phyloP scores from a whole-genome alignment of 2,888 invertebrate genomes.

The Macropis europaea region DNA sequence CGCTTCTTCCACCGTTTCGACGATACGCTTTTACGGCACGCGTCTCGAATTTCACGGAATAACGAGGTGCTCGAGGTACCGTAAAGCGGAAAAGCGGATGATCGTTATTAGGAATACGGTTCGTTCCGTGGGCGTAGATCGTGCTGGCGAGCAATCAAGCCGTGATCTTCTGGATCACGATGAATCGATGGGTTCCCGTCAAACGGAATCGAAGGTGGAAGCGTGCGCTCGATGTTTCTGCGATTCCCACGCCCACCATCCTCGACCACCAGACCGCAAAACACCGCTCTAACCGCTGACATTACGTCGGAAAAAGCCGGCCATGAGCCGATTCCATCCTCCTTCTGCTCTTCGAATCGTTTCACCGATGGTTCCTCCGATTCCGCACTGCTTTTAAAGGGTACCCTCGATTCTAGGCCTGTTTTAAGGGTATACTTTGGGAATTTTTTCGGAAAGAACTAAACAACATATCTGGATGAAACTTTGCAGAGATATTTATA shows the following conservation, averaged over 20 bases:
- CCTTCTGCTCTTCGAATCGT: conserved; percentile 39
- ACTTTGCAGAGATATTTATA: too few species aligned
- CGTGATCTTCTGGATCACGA: conserved; percentile 42
- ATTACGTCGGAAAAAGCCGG: conserved; percentile 64
- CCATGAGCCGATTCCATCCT: conserved; percentile 55
- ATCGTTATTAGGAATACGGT: conserved; percentile 11
- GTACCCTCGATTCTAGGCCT: neutral
- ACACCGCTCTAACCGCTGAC: conserved; percentile 58
- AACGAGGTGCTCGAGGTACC: conserved; percentile 20
- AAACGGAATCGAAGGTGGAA: conserved; percentile 41
- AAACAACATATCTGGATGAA: too few species aligned
- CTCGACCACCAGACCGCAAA: conserved; percentile 54
- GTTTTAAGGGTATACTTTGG: too few species aligned
- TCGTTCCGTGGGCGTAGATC: conserved; percentile 55
- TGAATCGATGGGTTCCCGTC: conserved; percentile 17
- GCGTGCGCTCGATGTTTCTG: conserved; percentile 61
- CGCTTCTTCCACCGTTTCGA: conserved; percentile 6
- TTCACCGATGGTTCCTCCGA: conserved; percentile 9
- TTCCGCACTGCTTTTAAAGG: conserved; percentile 22
- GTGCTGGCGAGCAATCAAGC: conserved; percentile 38
- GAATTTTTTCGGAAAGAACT: too few species aligned
- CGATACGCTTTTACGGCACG: conserved; percentile 43
- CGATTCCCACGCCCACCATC: conserved; percentile 69
- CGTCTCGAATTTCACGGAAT: conserved; percentile 38
- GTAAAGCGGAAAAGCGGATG: conserved; percentile 24